A percentile compares a stretch with the other conserved stretches of the same genome.
Evolutionary conservation across 2,888 invertebrate species (phyloP).

Genomic region (Meghimatium bilineatum): DNA sequence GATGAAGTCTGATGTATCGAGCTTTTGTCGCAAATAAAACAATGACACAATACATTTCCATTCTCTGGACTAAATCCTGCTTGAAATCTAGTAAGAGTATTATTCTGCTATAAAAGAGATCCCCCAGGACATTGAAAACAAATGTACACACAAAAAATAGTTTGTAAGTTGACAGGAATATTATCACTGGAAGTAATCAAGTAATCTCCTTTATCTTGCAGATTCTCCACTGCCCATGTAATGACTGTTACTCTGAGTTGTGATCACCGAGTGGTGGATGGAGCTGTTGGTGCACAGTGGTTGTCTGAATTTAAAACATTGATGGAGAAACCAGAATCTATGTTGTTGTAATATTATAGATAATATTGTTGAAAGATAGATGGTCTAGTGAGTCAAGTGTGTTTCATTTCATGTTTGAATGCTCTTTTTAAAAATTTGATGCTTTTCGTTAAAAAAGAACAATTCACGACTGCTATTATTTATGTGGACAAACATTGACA

Average conservation of each 20-base stretch:
- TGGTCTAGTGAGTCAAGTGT: not conserved
- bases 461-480: no score
- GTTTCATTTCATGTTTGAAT: not conserved
- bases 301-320: conserved; percentile 90
- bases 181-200: not conserved
- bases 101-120: no score
- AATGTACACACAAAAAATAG: no score
- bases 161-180: no score
- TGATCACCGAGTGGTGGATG: conserved; percentile 98
- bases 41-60: no score
- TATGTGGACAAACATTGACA: no score
- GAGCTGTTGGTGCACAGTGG: conserved; percentile 98
- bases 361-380: not conserved
- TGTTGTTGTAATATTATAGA: conserved; percentile 85
- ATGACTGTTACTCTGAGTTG: conserved; percentile 95
- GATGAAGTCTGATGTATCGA: no score
- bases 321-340: conserved; percentile 94
- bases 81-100: no score
- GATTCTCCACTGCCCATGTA: conserved; percentile 81
- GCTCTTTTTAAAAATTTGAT: not conserved
- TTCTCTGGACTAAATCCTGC: no score
- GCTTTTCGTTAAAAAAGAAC: no score
- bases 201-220: conserved; percentile 52
- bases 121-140: no score
- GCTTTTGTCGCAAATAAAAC: no score